phyloP scores from a whole-genome alignment of 2,797 vertebrate species.

The Ptychobarbus kaznakovi region DNA sequence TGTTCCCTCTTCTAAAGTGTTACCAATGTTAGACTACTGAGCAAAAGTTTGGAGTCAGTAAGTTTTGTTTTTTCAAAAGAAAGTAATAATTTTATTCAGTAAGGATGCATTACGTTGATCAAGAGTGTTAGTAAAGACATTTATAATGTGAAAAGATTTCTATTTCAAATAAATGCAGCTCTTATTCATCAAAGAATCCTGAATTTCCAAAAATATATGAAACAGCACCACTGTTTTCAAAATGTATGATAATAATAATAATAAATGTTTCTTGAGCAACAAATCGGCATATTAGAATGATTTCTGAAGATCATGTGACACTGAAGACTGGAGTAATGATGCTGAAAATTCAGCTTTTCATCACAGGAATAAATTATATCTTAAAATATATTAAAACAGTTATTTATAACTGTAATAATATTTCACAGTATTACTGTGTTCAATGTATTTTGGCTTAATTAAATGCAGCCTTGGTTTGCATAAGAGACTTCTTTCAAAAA shows the following conservation, averaged over 20 bases:
- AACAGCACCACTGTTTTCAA: neutral
- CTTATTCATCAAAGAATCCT: neutral
- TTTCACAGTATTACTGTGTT: neutral
- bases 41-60: neutral
- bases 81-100: neutral
- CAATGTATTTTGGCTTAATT: neutral
- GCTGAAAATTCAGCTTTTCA: neutral
- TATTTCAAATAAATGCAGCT: neutral
- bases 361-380: neutral
- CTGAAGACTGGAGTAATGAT: neutral
- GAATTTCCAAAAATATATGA: neutral
- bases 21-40: neutral
- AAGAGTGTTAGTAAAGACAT: neutral
- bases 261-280: neutral
- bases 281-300: neutral
- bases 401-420: neutral
- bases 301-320: constrained; percentile 1
- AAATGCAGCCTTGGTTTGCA: neutral
- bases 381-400: neutral
- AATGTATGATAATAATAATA: neutral
- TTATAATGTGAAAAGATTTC: neutral
- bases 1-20: no score
- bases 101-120: neutral
- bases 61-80: neutral
- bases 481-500: neutral